Evolutionary conservation across 2,113 vertebrate species (phyloP).

Genomic region (Forbesichthys papilliferus): DNA sequence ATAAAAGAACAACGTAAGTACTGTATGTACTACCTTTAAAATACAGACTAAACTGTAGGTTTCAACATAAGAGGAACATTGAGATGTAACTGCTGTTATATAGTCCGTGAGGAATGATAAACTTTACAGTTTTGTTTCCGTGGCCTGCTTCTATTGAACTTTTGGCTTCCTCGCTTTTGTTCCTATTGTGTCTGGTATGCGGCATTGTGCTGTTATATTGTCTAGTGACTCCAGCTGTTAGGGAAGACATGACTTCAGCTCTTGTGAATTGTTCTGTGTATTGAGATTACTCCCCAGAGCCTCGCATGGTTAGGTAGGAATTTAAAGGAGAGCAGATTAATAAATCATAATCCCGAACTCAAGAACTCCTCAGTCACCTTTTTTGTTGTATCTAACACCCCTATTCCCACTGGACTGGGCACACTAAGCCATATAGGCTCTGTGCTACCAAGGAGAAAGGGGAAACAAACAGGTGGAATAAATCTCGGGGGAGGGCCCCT

Average conservation of each 20-base stretch:
- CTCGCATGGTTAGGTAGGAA: slow-evolving; percentile 64
- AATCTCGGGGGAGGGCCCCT: slow-evolving; percentile 70
- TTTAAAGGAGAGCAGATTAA: slow-evolving; percentile 78
- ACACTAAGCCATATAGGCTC: slow-evolving; percentile 67
- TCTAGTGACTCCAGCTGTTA: slow-evolving; percentile 54
- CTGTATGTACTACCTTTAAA: slow-evolving; percentile 10
- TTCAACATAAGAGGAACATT: slow-evolving; percentile 24
- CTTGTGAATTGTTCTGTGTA: slow-evolving; percentile 74
- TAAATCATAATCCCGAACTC: slow-evolving; percentile 86
- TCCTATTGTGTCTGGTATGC: slow-evolving; percentile 40
- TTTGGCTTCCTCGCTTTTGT: slow-evolving; percentile 42
- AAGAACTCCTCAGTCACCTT: slow-evolving; percentile 79
- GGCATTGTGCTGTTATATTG: slow-evolving; percentile 43
- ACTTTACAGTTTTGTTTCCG: slow-evolving; percentile 35
- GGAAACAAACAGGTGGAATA: slow-evolving; percentile 79
- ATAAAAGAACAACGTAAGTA: neutral
- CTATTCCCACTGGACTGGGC: slow-evolving; percentile 66
- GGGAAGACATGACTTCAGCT: slow-evolving; percentile 56
- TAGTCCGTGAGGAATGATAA: slow-evolving; percentile 43
- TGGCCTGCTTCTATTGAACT: slow-evolving; percentile 59
- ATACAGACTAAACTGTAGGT: slow-evolving; percentile 1
- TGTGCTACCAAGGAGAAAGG: slow-evolving; percentile 56
- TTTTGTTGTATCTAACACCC: slow-evolving; percentile 79
- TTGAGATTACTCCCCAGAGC: slow-evolving; percentile 73
- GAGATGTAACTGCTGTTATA: slow-evolving; percentile 36